These are phyloP conservation scores for Phalacrocorax pelagicus DNA, from an alignment of 2,113 vertebrate species.

Conservation along the genomic window DNA sequence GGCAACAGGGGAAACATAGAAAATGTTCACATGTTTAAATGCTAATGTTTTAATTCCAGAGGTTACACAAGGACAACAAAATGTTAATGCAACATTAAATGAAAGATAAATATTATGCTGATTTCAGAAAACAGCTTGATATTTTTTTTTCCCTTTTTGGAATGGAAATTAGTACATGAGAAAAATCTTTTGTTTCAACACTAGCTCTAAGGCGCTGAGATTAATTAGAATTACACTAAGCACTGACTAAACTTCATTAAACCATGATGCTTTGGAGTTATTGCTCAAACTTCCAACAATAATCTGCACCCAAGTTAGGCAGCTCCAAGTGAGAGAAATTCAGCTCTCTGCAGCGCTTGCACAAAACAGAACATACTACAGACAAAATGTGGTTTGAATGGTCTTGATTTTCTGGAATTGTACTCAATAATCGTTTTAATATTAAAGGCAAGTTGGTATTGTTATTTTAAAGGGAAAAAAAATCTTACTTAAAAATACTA, in stretches of 20 bases:
- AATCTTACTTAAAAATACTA: background rate
- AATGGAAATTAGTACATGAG: slow-evolving; percentile 17
- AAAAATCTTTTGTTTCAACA: slow-evolving; percentile 33
- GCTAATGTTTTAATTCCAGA: slow-evolving; percentile 79
- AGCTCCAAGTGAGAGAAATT: background rate
- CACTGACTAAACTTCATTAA: background rate
- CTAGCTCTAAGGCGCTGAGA: slow-evolving; percentile 29
- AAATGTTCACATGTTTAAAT: slow-evolving; percentile 71
- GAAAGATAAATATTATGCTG: slow-evolving; percentile 44
- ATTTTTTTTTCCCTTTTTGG: background rate
- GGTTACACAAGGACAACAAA: slow-evolving; percentile 78
- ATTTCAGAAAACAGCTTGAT: slow-evolving; percentile 10
- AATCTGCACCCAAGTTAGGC: background rate
- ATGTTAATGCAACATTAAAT: slow-evolving; percentile 80
- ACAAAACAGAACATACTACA: background rate
- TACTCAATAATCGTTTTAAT: background rate
- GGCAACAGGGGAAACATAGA: slow-evolving; percentile 34
- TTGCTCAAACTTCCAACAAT: background rate
- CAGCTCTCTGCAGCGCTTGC: background rate
- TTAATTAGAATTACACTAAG: slow-evolving; percentile 9
- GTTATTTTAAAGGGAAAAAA: background rate
- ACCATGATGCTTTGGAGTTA: background rate
- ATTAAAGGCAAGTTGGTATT: background rate
- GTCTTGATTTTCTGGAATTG: background rate
- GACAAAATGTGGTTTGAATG: background rate